A percentile compares a stretch with the other conserved stretches of the same genome.
phyloP scores from a whole-genome alignment of 2,797 vertebrate genomes.

The Lepidocolaptes lacrymiger region DNA sequence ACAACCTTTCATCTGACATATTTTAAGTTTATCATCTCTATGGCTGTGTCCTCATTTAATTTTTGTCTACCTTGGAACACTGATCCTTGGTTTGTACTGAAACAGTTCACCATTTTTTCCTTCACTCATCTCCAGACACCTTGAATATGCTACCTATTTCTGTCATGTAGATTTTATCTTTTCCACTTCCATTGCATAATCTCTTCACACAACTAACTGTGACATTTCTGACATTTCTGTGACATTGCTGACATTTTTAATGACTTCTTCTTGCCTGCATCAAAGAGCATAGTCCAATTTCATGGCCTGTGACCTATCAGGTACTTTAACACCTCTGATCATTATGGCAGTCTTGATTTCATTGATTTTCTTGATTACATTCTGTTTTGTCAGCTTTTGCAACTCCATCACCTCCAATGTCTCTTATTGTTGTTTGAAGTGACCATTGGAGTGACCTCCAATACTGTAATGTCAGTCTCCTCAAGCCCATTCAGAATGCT shows the following conservation, averaged over 20 bases:
- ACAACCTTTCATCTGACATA: background rate
- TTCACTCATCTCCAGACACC: background rate
- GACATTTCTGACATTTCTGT: slow-evolving; percentile 47
- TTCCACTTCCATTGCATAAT: background rate
- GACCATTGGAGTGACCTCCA: background rate
- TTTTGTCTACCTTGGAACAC: background rate
- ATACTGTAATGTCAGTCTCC: background rate
- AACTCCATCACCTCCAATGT: background rate
- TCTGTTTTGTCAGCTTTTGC: slow-evolving; percentile 43
- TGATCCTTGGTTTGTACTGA: background rate
- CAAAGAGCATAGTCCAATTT: background rate
- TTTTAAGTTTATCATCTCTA: background rate
- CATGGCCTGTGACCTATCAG: slow-evolving; percentile 5
- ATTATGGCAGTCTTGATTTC: slow-evolving; percentile 18
- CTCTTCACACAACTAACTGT: background rate
- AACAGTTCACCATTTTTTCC: background rate
- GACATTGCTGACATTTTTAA: slow-evolving; percentile 37
- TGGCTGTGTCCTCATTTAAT: background rate
- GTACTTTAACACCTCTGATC: slow-evolving; percentile 7
- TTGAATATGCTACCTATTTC: background rate
- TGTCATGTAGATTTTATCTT: background rate
- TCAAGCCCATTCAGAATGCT: background rate
- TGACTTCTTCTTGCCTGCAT: background rate
- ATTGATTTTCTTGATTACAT: slow-evolving; percentile 19
- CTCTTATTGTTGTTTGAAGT: slow-evolving; percentile 7